Conservation (phyloP, 2,797 vertebrate genomes). For the Notolepis coatsorum region DNA sequence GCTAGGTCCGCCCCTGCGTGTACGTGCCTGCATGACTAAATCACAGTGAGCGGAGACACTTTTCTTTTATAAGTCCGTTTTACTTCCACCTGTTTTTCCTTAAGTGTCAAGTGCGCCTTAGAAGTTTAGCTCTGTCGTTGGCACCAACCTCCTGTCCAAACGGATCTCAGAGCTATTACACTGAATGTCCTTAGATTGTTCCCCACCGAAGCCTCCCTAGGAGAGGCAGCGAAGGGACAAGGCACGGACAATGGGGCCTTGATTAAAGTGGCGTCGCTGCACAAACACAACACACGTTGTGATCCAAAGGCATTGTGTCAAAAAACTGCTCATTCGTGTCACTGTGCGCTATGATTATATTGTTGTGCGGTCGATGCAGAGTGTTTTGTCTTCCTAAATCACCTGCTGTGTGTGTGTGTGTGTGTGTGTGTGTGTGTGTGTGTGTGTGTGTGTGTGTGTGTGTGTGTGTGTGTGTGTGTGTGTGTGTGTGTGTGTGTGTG, state of each 20-base stretch:
- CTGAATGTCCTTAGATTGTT: slow-evolving; percentile 44
- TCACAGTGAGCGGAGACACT: too few relatives aligned
- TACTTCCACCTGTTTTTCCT: neutral
- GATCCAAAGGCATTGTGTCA: slow-evolving; percentile 64
- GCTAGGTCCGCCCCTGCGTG: too few relatives aligned
- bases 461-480: slow-evolving; percentile 10
- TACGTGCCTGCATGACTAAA: neutral
- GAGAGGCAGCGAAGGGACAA: slow-evolving; percentile 32
- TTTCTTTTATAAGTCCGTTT: neutral
- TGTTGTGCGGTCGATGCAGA: slow-evolving; percentile 42
- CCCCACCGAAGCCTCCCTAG: slow-evolving; percentile 23
- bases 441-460: slow-evolving; percentile 8
- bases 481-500: slow-evolving; percentile 25
- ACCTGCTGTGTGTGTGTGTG: slow-evolving; percentile 19
- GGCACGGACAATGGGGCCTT: slow-evolving; percentile 64
- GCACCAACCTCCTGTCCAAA: slow-evolving; percentile 10
- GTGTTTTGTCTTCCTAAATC: slow-evolving; percentile 67
- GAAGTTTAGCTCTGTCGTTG: neutral
- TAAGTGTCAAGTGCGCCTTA: neutral
- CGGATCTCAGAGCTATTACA: slow-evolving; percentile 29
- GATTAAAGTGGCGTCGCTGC: slow-evolving; percentile 62
- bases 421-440: neutral
- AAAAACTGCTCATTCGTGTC: slow-evolving; percentile 56
- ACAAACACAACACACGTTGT: slow-evolving; percentile 59
- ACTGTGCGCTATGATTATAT: slow-evolving; percentile 57